Percentiles rank a stretch among this genome's conserved stretches.
Evolutionary conservation across 2,113 vertebrate species (phyloP).

Genomic region (Potamarius usumacintae): DNA sequence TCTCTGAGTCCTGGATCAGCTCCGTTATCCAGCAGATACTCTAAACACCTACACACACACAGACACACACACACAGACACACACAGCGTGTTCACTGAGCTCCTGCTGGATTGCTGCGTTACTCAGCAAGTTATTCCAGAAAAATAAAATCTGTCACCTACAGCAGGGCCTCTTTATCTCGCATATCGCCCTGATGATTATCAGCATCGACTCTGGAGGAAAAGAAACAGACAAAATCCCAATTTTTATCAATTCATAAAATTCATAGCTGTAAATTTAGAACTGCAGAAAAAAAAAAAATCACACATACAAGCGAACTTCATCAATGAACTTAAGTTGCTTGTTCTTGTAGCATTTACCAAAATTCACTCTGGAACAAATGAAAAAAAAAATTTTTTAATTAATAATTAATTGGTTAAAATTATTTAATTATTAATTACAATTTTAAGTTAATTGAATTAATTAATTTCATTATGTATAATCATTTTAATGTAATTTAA

Average conservation of each 20-base stretch:
- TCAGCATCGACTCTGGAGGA: constrained; percentile 75
- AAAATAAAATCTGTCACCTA: constrained; percentile 67
- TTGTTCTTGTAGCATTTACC: too few relatives aligned
- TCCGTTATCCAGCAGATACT: constrained; percentile 90
- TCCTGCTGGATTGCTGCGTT: neutral
- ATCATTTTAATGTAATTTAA: neutral
- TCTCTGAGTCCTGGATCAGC: constrained; percentile 92
- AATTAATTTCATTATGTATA: too few relatives aligned
- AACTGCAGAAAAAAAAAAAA: neutral
- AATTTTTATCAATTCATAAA: neutral
- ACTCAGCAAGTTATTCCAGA: neutral
- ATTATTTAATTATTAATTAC: too few relatives aligned
- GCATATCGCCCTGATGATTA: constrained; percentile 74
- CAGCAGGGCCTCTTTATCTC: constrained; percentile 89
- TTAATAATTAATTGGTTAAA: too few relatives aligned
- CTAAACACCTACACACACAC: constrained; percentile 84
- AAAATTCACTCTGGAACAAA: too few relatives aligned
- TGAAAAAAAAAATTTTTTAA: too few relatives aligned
- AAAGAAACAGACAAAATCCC: neutral
- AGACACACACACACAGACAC: constrained; percentile 72
- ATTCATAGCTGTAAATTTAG: neutral
- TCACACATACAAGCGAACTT: neutral
- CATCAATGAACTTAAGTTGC: too few relatives aligned
- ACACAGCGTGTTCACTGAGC: neutral
- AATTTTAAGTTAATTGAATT: too few relatives aligned